Base-by-base conservation (phyloP, 2,797 vertebrate genomes). In the Limosa lapponica region DNA sequence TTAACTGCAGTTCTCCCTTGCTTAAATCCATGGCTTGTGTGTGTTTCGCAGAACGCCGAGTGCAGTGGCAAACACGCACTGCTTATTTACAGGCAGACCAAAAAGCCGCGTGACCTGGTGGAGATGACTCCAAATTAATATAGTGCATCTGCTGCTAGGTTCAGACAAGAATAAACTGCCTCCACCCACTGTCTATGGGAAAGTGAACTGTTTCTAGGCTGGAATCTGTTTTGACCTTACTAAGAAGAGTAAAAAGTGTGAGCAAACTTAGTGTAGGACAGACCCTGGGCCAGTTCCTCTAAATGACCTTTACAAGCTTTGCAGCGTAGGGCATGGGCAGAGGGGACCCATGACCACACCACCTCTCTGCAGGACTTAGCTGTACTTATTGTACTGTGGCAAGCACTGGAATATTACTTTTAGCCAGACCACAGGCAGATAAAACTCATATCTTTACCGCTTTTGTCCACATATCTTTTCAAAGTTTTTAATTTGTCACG, bases 321-420 rank as follows among this genome's bases (percentile, higher is more conserved):
- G 18, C 4, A 73, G 15, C 15, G 82, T 32, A 61, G 12, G 58
- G 2, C 0, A 0, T 3, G 8, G 22, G 5, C n/a, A 66, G 36
- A 41, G 5, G 6, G 28, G 30, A 19, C 22, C 14, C 27, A 34
- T 3, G 55, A 15, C 24, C 18, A 9, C 5, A 2, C 4, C 46
- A 8, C 8, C 16, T 51, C 36, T 75, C 22, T 1, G 0, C 3
- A 41, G 25, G 39, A 52, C n/a, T 73, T 43, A 34, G 7, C 2
- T 34, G 28, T 37, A 23, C 6, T 59, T 57, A 25, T 3, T 52
- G 19, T 44, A 55, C 61, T 9, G 2, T 54, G 44, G 5, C 3
- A 44, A 82, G 37, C 12, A 24, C 8, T 28, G 2, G 34, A 8
- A 36, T 30, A 37, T 20, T 4, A 32, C 16, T 70, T 92, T 75